Conservation (phyloP, 23 tunicate genomes). For the Corella eumyota region DNA sequence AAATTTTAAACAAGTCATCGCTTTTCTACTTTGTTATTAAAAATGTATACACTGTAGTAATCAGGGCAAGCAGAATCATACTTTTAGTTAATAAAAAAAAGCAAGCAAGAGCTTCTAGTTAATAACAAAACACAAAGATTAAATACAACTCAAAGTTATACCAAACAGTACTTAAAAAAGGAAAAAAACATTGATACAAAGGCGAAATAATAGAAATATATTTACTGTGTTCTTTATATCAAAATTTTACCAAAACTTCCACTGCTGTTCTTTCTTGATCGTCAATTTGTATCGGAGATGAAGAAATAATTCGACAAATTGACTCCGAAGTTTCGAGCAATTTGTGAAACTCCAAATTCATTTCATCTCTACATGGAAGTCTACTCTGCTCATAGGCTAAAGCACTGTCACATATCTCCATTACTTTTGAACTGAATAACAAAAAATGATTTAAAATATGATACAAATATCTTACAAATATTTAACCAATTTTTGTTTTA, state of each 20-base stretch:
- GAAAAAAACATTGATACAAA: too few species aligned
- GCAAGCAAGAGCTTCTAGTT: too few species aligned
- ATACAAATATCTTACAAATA: neutral
- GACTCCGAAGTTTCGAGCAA: slow-evolving; percentile 43
- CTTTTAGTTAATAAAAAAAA: too few species aligned
- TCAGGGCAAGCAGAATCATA: too few species aligned
- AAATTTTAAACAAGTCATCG: neutral
- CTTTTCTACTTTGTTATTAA: too few species aligned
- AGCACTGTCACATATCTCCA: slow-evolving; percentile 60
- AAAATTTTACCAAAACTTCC: slow-evolving; percentile 62
- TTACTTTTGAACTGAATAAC: slow-evolving; percentile 31
- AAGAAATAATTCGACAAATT: slow-evolving; percentile 21
- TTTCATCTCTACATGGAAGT: slow-evolving; percentile 8
- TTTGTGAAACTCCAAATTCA: slow-evolving; percentile 16
- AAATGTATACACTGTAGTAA: too few species aligned
- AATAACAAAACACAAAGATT: too few species aligned
- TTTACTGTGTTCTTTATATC: too few species aligned
- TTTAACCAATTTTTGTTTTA: neutral
- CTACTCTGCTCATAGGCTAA: slow-evolving; percentile 56
- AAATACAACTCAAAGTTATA: too few species aligned
- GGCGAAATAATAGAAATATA: too few species aligned
- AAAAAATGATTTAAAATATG: neutral
- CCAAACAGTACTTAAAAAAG: too few species aligned
- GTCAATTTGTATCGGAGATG: slow-evolving; percentile 35
- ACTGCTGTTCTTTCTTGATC: slow-evolving; percentile 44